These are phyloP conservation scores for Pholis gunnellus DNA, from an alignment of 2,113 vertebrate species.

Conservation along the genomic window DNA sequence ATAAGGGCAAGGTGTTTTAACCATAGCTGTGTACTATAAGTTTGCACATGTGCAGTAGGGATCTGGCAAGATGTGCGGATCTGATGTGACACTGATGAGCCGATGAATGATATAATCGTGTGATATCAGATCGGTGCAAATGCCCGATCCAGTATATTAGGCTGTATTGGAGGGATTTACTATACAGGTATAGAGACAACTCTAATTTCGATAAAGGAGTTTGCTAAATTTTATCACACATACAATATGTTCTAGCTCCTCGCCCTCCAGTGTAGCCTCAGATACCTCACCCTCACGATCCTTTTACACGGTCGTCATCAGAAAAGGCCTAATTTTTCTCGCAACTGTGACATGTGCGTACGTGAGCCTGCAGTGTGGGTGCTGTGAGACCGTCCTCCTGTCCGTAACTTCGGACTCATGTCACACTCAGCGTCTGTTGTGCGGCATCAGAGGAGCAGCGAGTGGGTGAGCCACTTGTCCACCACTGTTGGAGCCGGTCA, in stretches of 20 bases:
- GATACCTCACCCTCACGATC: background rate
- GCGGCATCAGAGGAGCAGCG: conserved; percentile 53
- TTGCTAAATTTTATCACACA: background rate
- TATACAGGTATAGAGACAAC: no score
- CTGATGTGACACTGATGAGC: no score
- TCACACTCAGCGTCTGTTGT: conserved; percentile 64
- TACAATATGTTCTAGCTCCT: background rate
- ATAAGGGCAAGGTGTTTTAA: no score
- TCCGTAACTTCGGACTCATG: conserved; percentile 59
- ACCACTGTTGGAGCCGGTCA: conserved; percentile 45
- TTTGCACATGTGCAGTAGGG: no score
- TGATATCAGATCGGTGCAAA: no score
- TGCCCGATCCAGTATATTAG: no score
- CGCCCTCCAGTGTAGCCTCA: no score
- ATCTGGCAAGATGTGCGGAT: no score
- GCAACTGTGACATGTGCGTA: background rate
- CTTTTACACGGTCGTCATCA: background rate
- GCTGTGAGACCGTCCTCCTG: conserved; percentile 62
- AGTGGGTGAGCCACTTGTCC: conserved; percentile 66
- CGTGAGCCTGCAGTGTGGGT: conserved; percentile 54
- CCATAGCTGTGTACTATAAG: no score
- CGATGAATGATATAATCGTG: no score
- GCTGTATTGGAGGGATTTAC: no score
- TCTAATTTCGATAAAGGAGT: background rate
- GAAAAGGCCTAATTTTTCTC: background rate